Evolutionary conservation across 1,140 invertebrate genomes (phyloP).

Genomic region (Latrodectus geometricus): DNA sequence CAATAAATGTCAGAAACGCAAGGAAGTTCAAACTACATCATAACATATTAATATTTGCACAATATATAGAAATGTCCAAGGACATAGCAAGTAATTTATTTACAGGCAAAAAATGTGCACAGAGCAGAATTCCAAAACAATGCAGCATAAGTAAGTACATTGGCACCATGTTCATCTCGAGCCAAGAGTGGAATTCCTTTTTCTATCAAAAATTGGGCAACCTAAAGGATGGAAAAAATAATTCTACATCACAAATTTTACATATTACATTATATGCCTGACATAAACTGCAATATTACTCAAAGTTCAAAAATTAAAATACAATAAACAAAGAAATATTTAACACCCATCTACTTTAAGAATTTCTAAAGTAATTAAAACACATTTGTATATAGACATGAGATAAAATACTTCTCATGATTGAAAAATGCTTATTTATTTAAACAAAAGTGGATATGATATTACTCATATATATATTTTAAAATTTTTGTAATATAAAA

Average conservation of each 20-base stretch:
- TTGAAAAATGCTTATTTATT: too few species aligned
- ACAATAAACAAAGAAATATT: too few species aligned
- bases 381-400: too few species aligned
- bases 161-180: conserved; percentile 69
- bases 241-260: background rate
- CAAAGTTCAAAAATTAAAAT: too few species aligned
- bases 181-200: conserved; percentile 65
- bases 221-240: conserved; percentile 63
- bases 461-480: too few species aligned
- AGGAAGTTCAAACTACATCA: background rate
- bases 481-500: too few species aligned
- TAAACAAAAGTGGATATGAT: too few species aligned
- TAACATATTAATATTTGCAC: background rate
- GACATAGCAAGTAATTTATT: conserved; percentile 14
- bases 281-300: too few species aligned
- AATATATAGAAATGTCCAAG: background rate
- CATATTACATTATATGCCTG: too few species aligned
- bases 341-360: too few species aligned
- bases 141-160: conserved; percentile 70
- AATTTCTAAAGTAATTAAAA: too few species aligned
- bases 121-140: conserved; percentile 68
- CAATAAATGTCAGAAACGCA: background rate
- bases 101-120: conserved; percentile 67
- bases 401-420: too few species aligned
- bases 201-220: conserved; percentile 67